phyloP scores from a whole-genome alignment of 2,113 vertebrate genomes.

The Brachirus orientalis region DNA sequence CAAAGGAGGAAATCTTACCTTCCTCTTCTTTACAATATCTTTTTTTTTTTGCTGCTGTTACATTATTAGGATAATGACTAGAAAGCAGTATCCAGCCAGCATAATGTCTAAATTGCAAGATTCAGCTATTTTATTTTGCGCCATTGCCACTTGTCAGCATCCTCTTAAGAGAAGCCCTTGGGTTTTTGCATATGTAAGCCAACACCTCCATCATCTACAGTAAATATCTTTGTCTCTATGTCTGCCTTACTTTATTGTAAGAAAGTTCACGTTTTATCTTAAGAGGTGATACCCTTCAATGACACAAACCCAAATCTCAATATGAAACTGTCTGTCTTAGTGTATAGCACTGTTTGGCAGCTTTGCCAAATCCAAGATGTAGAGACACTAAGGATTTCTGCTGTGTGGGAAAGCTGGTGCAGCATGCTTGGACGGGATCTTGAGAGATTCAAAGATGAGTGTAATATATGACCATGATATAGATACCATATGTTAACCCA shows the following conservation, averaged over 20 bases:
- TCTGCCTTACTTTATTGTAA: constrained; percentile 6
- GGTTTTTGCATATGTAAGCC: constrained; percentile 21
- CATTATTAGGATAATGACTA: constrained; percentile 19
- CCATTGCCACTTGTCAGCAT: constrained; percentile 30
- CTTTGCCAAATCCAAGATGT: constrained; percentile 40
- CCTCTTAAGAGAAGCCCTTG: constrained; percentile 12
- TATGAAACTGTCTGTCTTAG: constrained; percentile 34
- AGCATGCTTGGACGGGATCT: constrained; percentile 44
- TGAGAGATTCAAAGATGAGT: constrained; percentile 55
- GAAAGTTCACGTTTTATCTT: constrained; percentile 39
- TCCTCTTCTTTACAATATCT: too few relatives aligned
- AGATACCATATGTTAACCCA: constrained; percentile 69
- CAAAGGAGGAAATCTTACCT: constrained; percentile 30
- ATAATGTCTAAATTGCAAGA: constrained; percentile 23
- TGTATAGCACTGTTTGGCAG: constrained; percentile 51
- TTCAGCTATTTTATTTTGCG: constrained; percentile 13
- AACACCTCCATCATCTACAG: background rate
- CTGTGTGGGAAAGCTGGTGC: constrained; percentile 57
- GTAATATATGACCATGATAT: constrained; percentile 65
- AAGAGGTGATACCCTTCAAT: constrained; percentile 28
- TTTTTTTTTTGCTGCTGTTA: background rate
- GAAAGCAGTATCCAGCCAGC: constrained; percentile 42
- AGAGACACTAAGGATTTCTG: constrained; percentile 54
- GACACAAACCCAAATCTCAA: constrained; percentile 38
- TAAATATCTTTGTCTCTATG: constrained; percentile 23